A percentile compares a stretch with the other conserved stretches of the same genome.
Conservation (phyloP, 2,797 vertebrate species). For the Pachyuromys duprasi region DNA sequence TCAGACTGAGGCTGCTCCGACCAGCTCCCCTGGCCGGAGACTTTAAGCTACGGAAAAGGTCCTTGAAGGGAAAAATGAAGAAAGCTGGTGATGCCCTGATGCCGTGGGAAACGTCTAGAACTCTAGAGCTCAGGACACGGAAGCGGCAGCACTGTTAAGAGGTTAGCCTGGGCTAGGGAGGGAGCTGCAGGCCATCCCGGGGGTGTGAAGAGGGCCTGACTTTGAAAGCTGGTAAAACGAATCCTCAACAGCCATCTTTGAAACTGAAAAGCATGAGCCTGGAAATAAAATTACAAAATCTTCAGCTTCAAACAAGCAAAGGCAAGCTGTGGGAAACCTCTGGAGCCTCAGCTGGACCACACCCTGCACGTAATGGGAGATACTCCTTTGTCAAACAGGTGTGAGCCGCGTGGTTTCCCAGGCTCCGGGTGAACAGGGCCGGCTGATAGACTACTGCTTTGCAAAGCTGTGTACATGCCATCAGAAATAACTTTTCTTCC, state of each 20-base stretch:
- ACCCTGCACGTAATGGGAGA: background rate
- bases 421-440: background rate
- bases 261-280: conserved; percentile 95
- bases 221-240: background rate
- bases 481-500: conserved; percentile 43
- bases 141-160: background rate
- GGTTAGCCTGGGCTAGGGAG: background rate
- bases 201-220: background rate
- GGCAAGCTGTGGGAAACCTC: conserved; percentile 92
- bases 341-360: conserved; percentile 75
- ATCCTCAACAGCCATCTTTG: conserved; percentile 90
- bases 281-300: conserved; percentile 96
- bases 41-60: background rate
- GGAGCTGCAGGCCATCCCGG: background rate
- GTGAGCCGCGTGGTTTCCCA: conserved; percentile 54
- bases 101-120: background rate
- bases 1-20: background rate
- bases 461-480: conserved; percentile 57
- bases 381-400: background rate
- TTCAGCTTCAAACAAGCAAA: conserved; percentile 92
- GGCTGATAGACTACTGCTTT: conserved; percentile 64
- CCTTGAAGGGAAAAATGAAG: background rate
- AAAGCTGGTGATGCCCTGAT: background rate
- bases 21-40: too few relatives aligned
- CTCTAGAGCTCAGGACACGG: too few relatives aligned